phyloP scores from a whole-genome alignment of 2,113 vertebrate species.

The Panthera uncia region DNA sequence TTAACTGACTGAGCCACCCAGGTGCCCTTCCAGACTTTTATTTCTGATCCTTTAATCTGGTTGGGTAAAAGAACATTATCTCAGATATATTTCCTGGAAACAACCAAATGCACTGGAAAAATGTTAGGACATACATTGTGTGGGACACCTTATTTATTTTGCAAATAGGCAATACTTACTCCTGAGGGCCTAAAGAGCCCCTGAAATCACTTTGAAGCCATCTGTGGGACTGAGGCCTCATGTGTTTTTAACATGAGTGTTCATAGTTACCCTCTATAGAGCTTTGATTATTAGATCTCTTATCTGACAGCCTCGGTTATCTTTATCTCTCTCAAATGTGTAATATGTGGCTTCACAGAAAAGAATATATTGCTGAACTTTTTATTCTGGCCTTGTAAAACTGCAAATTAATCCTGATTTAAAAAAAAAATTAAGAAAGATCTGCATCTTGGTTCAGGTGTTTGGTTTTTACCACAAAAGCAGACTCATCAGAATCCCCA shows the following conservation, averaged over 20 bases:
- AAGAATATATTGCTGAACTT: background rate
- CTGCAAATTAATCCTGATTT: background rate
- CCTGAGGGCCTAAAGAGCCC: background rate
- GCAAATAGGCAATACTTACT: background rate
- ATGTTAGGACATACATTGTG: background rate
- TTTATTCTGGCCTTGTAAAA: background rate
- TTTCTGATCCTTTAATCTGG: slow-evolving; percentile 19
- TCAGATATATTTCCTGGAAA: background rate
- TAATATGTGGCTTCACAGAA: background rate
- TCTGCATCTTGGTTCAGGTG: background rate
- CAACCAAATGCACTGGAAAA: background rate
- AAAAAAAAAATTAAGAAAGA: background rate
- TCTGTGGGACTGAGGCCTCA: background rate
- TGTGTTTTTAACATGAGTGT: background rate
- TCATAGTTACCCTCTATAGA: background rate
- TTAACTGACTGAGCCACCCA: no score
- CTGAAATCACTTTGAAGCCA: background rate
- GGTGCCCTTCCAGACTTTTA: background rate
- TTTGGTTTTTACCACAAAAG: slow-evolving; percentile 6
- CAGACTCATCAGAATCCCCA: background rate
- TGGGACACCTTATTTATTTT: background rate
- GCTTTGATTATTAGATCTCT: background rate
- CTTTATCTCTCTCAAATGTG: background rate
- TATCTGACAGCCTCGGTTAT: background rate
- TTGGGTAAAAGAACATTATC: background rate